Evolutionary conservation across 2,888 invertebrate genomes (phyloP), one percentile per base, ranked within the genome.

Genomic region (Notodonta dromedarius): DNA sequence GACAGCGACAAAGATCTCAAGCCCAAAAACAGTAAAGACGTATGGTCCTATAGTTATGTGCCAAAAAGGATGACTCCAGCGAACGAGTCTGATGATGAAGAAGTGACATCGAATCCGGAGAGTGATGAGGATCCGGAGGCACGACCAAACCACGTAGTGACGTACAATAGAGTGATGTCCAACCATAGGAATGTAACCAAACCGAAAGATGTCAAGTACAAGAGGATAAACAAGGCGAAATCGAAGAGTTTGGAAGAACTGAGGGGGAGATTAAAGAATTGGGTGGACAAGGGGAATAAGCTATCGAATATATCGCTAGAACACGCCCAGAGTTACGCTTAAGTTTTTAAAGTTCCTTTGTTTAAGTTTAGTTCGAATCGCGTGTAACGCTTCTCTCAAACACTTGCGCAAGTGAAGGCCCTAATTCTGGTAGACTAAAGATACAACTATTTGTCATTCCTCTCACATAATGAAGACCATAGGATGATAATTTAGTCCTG

Each of bases 121-220:
- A 93, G 92, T 58, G 93, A 93, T 13, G 93, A 91, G 11, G 93
- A 90, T 32, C 88, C 84, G 1, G 90, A 90, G 56, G 86, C 82
- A 3, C 86, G 82, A 74, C 78, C 92, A 14, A 94, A 89, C 65
- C 96, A 95, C 65, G 96, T 97, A 57, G 96, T 96, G 13, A 96
- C 96, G 1, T 97, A 96, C 89, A 97, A 97, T 87, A 93, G 98
- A 71, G 97, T 98, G 62, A 98, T 98, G 97, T 97, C 97, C 55
- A 98, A 97, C 89, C 98, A 98, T 86, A 94, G 97, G 69, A 97
- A 97, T 58, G 98, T 98, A 58, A 97, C 97, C 6, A 98, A 98
- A 85, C 97, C 97, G 69, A 97, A 97, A 91, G 98, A 98, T 84
- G 97, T 98, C 44, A 98, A 98, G 89, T 98, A 97, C 91, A 97